These are phyloP conservation scores for Saccostrea cuccullata DNA, from an alignment of 1,140 invertebrate species.

Conservation along the genomic window DNA sequence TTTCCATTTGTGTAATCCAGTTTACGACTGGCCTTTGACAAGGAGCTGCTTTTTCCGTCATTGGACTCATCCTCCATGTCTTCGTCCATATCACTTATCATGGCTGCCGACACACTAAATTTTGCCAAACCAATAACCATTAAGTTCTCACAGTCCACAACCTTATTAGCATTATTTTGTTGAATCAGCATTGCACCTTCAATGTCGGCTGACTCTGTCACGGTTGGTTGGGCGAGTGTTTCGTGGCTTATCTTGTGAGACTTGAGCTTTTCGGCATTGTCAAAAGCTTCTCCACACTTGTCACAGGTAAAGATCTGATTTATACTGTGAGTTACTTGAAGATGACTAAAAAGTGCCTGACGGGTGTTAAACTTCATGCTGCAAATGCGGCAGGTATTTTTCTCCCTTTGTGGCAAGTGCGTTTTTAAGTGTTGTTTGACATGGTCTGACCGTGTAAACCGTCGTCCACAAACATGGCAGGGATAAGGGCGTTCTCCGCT, in stretches of 20 bases:
- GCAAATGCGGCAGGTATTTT: constrained; percentile 62
- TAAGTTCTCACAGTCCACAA: neutral
- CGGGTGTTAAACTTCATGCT: constrained; percentile 66
- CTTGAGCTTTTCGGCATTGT: constrained; percentile 63
- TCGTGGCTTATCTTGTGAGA: constrained; percentile 65
- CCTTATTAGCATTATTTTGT: constrained; percentile 23
- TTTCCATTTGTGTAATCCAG: constrained; percentile 13
- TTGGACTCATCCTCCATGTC: constrained; percentile 6
- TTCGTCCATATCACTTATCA: neutral
- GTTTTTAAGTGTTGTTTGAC: constrained; percentile 73
- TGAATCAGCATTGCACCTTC: constrained; percentile 57
- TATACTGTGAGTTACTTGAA: constrained; percentile 57
- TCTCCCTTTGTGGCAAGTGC: constrained; percentile 67
- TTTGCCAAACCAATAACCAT: constrained; percentile 61
- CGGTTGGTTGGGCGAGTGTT: neutral
- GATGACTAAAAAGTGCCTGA: constrained; percentile 61
- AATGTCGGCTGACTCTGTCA: constrained; percentile 24
- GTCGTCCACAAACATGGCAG: constrained; percentile 89
- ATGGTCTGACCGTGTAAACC: constrained; percentile 90
- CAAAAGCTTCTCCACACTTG: constrained; percentile 71
- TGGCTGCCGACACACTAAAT: constrained; percentile 59
- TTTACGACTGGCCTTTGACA: no score
- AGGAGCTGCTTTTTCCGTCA: neutral
- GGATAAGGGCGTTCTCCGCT: constrained; percentile 96
- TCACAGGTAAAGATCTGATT: constrained; percentile 66